Base-by-base conservation (phyloP, 1,140 invertebrate species). In the Glossosoma conforme region DNA sequence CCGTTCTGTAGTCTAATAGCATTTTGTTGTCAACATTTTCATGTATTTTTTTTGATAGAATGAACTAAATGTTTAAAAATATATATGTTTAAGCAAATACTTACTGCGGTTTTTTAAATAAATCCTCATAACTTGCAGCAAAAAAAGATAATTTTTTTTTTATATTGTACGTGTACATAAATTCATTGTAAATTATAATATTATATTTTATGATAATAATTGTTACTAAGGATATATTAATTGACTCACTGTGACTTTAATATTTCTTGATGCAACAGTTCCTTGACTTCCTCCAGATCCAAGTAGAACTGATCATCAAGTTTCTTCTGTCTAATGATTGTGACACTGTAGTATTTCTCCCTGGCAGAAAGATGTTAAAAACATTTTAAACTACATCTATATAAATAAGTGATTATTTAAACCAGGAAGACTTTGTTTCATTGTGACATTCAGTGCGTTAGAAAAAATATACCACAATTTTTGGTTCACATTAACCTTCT, bases 271-370 rank as follows among this genome's bases (percentile, higher is more conserved):
- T 40, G 78, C 17, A 82, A 69, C 54, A 77, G 74, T 32, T 74
- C 67, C 38, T 79, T 66, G 10, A 83, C 75, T 47, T 77, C 67
- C 21, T 69, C 62, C 22, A 82, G 68, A 43, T 79, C 74, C 13
- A 75, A 61, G 21, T 70, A 63, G 63, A 83, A 83, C 9, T 77
- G 69, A n/a, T 72, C 66, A 0, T 72, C 72, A 13, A 86, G 66
- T 59, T 77, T 77, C 48, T 78, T 75, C 57, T 85, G 78, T 8
- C 83, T 70, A 50, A 86, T 68, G 0, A 80, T 81, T 54, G 72
- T 62, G n/a, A 83, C 69, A 59, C 68, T 66, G 17, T 72, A 60
- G 52, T 74, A 61, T 43, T 72, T 69, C 52, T 72, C 66, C 44
- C 72, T 74, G 35, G 36, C 60, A 59, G 14, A 38, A 4, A 28